phyloP scores from a whole-genome alignment of 1,140 invertebrate species.

The Chrysomallon squamiferum region DNA sequence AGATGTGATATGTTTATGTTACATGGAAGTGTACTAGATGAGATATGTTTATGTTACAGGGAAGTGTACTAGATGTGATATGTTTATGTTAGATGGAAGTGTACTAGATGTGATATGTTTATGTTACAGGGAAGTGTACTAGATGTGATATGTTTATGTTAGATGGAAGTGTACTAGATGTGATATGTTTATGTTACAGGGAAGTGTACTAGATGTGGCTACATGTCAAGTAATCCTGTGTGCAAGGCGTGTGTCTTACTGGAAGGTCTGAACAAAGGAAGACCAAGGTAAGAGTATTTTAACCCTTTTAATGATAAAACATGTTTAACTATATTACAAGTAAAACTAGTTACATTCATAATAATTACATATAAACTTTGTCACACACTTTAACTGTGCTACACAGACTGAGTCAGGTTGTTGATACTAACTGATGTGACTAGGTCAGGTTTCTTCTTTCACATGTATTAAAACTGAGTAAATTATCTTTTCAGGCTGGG shows the following conservation, averaged over 20 bases:
- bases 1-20: no score
- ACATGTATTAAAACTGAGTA: not conserved
- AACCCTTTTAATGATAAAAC: not conserved
- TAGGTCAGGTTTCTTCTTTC: not conserved
- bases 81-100: no score
- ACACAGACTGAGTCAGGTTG: not conserved
- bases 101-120: no score
- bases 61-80: no score
- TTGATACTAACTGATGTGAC: not conserved
- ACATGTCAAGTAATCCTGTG: conserved; percentile 93
- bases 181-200: conserved; percentile 38
- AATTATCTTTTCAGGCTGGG: conserved; percentile 46
- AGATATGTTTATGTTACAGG: no score
- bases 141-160: no score
- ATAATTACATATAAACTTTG: not conserved
- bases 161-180: no score
- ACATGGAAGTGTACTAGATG: no score
- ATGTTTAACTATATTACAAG: not conserved
- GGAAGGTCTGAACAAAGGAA: conserved; percentile 92
- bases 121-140: no score
- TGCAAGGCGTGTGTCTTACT: conserved; percentile 97
- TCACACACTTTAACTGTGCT: not conserved
- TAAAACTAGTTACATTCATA: not conserved
- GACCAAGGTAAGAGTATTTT: conserved; percentile 70
- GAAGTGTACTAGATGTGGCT: conserved; percentile 85